Base-by-base conservation (phyloP, 2,888 invertebrate genomes). In the Pristionchus entomophagus region DNA sequence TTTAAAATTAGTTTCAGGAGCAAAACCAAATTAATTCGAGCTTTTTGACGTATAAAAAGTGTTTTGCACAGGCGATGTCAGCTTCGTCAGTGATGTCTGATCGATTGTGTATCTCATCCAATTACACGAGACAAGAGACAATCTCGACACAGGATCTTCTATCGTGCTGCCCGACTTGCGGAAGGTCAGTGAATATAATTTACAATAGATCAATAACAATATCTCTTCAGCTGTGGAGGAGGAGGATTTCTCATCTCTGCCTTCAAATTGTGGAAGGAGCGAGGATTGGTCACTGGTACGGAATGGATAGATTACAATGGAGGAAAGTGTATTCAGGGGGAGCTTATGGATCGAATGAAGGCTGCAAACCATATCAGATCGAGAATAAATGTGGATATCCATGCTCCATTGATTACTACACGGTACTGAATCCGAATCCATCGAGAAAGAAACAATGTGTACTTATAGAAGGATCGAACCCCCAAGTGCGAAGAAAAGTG, bases 91-190 rank as follows among this genome's bases (percentile, higher is more conserved):
- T 90, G 26, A 90, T 90, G 87, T 88, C 94, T 1, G 94, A 94
- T 89, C 91, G 94, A 10, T 88, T 94, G 85, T 90, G 93, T 35
- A 93, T 94, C 35, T 92, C 93, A 86, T 93, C 93, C 2, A 89
- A 91, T 17, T 94, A 94, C 2, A 87, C 89, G 17, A 87, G 91
- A 35, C 89, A 89, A 26, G 91, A 91, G 14, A 86, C 88, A 26
- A 88, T 94, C 85, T 94, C 94, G 3, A 91, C 93, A 6, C 94
- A 94, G 87, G 93, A 94, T 84, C 88, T 94, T 45, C 87, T 94
- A 32, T 93, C 94, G n/a, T 94, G 94, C 87, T 92, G 93, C 88
- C 90, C 86, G 29, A 88, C 91, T 73, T 91, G 92, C 45, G 89
- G 92, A 65, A 94, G 94, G 53, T 94, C 88, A 87, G 91, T 22